Base-by-base conservation (phyloP, 2,797 vertebrate species). In the Odontamblyopus lacepedii region DNA sequence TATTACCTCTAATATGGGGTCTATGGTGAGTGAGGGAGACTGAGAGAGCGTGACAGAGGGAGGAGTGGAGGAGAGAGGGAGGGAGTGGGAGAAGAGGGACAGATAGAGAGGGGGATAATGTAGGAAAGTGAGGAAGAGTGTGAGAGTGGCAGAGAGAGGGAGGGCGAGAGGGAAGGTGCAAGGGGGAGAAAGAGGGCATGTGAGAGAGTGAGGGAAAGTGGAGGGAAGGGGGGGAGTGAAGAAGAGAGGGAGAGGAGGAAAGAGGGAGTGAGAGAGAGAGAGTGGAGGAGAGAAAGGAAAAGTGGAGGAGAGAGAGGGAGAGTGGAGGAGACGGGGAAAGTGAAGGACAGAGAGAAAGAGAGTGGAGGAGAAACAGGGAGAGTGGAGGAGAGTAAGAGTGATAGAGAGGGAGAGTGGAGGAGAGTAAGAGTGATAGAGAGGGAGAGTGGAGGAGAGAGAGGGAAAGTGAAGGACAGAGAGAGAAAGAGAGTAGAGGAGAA, bases 151-250 rank as follows among this genome's bases (percentile, higher is more conserved):
- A 26, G 56, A 76, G 77, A 55, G 30, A 32, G 30, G 30, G 30
- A 32, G 30, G 55, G 32, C 23, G 23, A 35, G 32, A 35, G 32
- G 32, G 4, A 77, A 78, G 19, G 74, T 44, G 73, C 1, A 3
- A 61, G 74, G 82, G 81, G 84, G 81, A 44, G 16, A 18, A 6
- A 50, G 15, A 50, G 48, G 16, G 48, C 4, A 16, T 3, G 48
- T 16, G 35, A 41, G 62, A 62, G 32, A n/a, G 48, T 65, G 78
- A 80, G 81, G 41, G 61, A 75, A 86, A 3, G 48, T 0, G 4
- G 15, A 2, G 3, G 32, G 5, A 3, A 13, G 48, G 3, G 6
- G 1, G 50, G 2, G 18, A 5, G 50, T 6, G 50, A 53, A 6
- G 2, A 1, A 2, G 6, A 19, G 15, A 15, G 3, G 1, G 9